phyloP scores from a whole-genome alignment of 2,888 invertebrate genomes.

The Epistrophe grossulariae region DNA sequence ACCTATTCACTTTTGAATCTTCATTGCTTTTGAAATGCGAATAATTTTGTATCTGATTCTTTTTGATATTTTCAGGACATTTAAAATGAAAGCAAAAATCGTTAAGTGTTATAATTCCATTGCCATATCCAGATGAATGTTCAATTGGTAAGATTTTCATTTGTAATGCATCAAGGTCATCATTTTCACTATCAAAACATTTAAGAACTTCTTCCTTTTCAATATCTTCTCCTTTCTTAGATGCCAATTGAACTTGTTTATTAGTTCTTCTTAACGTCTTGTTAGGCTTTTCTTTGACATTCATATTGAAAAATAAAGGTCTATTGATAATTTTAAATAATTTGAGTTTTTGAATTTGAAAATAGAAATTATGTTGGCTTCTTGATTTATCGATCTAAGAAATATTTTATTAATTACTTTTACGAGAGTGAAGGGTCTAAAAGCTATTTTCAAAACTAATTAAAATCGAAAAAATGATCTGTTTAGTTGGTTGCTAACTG shows the following conservation, averaged over 20 bases:
- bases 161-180: neutral
- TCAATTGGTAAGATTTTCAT: neutral
- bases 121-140: conserved; percentile 35
- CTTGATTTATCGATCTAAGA: neutral
- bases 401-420: neutral
- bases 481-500: no score
- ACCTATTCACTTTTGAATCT: neutral
- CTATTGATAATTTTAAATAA: neutral
- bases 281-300: neutral
- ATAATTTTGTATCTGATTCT: neutral
- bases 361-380: neutral
- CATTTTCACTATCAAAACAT: neutral
- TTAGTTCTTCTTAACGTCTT: conserved; percentile 23
- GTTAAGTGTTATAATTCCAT: conserved; percentile 64
- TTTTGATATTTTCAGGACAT: conserved; percentile 9
- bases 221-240: no score
- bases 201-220: neutral
- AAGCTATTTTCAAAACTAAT: no score
- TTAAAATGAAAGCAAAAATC: conserved; percentile 58
- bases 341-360: neutral
- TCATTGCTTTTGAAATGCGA: conserved; percentile 1
- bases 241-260: neutral
- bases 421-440: no score
- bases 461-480: no score
- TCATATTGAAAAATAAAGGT: neutral